Conservation (phyloP, 2,888 invertebrate genomes). For the Axea sp. region DNA sequence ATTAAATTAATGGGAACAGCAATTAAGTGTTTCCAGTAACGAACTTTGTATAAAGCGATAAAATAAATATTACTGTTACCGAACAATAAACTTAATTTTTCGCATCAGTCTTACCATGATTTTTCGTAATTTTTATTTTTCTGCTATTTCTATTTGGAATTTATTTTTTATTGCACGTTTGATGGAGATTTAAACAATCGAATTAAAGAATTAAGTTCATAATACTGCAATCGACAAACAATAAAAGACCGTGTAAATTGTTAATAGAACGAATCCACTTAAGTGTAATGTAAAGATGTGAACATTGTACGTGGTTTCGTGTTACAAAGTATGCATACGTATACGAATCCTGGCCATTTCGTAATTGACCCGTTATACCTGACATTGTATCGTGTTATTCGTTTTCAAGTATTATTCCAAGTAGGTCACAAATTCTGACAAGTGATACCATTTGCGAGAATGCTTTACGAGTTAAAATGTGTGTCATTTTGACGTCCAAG, state of each 20-base stretch:
- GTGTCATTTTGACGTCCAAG: too few relatives aligned
- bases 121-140: too few relatives aligned
- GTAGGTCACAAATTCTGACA: constrained; percentile 47
- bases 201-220: too few relatives aligned
- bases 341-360: constrained; percentile 51
- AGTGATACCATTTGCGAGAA: constrained; percentile 20
- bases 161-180: too few relatives aligned
- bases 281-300: constrained; percentile 34
- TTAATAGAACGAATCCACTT: constrained; percentile 31
- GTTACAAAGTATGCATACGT: constrained; percentile 37
- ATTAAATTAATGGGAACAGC: constrained; percentile 5
- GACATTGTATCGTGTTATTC: constrained; percentile 60
- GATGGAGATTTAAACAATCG: too few relatives aligned
- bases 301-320: constrained; percentile 38
- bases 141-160: too few relatives aligned
- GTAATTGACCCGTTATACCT: constrained; percentile 62
- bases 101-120: too few relatives aligned
- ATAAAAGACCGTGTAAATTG: constrained; percentile 1
- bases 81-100: too few relatives aligned
- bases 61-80: too few relatives aligned
- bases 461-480: constrained; percentile 11
- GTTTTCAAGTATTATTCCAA: constrained; percentile 54
- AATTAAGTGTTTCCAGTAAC: constrained; percentile 10
- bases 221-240: background rate
- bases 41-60: too few relatives aligned